A percentile compares a stretch with the other conserved stretches of the same genome.
Evolutionary conservation across 1,140 invertebrate species (phyloP).

Genomic region (Zaprionus taronus): DNA sequence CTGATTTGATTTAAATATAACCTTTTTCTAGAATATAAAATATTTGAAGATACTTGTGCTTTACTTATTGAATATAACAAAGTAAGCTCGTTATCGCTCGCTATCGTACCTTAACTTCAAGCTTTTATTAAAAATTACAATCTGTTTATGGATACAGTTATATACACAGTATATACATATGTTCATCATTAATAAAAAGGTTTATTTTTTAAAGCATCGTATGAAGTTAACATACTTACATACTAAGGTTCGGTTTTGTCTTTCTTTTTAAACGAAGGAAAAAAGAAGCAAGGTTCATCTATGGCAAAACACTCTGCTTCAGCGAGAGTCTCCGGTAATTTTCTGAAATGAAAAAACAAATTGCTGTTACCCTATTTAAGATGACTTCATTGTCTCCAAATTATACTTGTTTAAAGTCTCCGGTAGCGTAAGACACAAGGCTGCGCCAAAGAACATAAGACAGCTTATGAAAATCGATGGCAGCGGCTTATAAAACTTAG

Average conservation of each 20-base stretch:
- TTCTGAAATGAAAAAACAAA: conserved; percentile 40
- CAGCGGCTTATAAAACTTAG: conserved; percentile 85
- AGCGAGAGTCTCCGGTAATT: conserved; percentile 86
- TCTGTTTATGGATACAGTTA: neutral
- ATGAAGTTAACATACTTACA: neutral
- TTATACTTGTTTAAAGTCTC: conserved; percentile 86
- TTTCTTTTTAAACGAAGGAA: conserved; percentile 48
- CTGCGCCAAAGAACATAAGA: conserved; percentile 85
- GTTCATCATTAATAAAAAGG: neutral
- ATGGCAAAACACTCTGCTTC: conserved; percentile 87
- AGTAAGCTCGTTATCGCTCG: neutral
- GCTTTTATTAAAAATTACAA: too few species aligned
- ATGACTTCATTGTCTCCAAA: neutral
- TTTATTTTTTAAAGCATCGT: neutral
- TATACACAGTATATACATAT: conserved; percentile 33
- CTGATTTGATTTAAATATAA: neutral
- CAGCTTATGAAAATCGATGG: conserved; percentile 86
- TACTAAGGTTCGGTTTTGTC: neutral
- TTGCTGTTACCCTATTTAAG: neutral
- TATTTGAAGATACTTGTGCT: neutral
- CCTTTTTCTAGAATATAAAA: neutral
- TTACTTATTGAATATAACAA: neutral
- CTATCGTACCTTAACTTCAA: too few species aligned
- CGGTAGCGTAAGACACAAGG: conserved; percentile 86
- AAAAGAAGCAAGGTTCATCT: conserved; percentile 75